Percentiles rank a stretch among this genome's conserved stretches.
Conservation (phyloP, 2,797 vertebrate species). For the Eleutherodactylus coqui region DNA sequence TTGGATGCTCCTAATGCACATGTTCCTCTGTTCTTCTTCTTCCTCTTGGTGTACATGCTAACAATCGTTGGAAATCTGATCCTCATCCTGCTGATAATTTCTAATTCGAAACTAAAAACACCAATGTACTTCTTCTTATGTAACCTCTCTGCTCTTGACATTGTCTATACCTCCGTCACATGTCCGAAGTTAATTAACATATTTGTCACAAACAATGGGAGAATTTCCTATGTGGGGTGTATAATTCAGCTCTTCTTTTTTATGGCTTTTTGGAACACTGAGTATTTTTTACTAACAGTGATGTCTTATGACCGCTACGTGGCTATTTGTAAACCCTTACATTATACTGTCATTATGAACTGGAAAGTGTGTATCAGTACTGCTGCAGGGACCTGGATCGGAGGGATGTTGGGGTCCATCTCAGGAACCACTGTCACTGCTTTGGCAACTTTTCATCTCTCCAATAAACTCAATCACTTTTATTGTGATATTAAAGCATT, state of each 20-base stretch:
- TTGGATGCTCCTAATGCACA: slow-evolving; percentile 67
- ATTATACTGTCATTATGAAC: slow-evolving; percentile 60
- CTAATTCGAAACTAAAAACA: slow-evolving; percentile 57
- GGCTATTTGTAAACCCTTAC: neutral
- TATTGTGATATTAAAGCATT: neutral
- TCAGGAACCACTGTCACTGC: neutral
- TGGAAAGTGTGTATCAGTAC: slow-evolving; percentile 63
- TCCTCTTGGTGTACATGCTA: slow-evolving; percentile 60
- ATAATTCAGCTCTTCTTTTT: slow-evolving; percentile 75
- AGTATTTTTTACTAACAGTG: slow-evolving; percentile 69
- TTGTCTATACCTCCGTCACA: slow-evolving; percentile 74
- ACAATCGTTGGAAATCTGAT: slow-evolving; percentile 69
- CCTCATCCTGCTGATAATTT: slow-evolving; percentile 68
- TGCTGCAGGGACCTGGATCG: neutral
- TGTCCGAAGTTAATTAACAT: slow-evolving; percentile 69
- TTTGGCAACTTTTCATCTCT: neutral
- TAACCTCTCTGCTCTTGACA: slow-evolving; percentile 71
- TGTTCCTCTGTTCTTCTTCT: slow-evolving; percentile 68
- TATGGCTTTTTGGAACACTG: slow-evolving; percentile 69
- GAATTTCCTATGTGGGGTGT: slow-evolving; percentile 73
- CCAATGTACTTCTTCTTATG: slow-evolving; percentile 69
- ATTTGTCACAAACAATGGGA: neutral
- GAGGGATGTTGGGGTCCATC: neutral
- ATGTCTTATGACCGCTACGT: neutral
- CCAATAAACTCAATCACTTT: neutral